Evolutionary conservation across 1,140 invertebrate genomes (phyloP).

Genomic region (Pogonomyrmex barbatus): DNA sequence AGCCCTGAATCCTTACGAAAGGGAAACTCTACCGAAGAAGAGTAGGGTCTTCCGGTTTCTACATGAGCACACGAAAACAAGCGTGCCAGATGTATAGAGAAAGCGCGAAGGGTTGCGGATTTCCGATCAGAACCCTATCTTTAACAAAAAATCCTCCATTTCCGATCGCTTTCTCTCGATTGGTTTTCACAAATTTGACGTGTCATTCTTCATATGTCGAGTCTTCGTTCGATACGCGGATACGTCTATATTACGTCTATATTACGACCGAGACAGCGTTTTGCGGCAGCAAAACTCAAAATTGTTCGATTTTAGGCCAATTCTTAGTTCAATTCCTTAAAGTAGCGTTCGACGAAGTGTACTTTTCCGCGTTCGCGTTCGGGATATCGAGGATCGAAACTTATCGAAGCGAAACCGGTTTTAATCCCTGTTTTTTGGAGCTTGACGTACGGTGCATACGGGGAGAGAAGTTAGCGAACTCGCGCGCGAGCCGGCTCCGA

Average conservation of each 20-base stretch:
- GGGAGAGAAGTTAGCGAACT: slow-evolving; percentile 41
- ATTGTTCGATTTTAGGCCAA: background rate
- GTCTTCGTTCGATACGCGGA: background rate
- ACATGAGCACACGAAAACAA: slow-evolving; percentile 41
- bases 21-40: slow-evolving; percentile 39
- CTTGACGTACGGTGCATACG: slow-evolving; percentile 15
- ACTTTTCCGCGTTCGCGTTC: slow-evolving; percentile 33
- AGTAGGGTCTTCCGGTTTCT: slow-evolving; percentile 68
- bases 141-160: slow-evolving; percentile 53
- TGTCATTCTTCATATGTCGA: background rate
- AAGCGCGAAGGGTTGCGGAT: slow-evolving; percentile 70
- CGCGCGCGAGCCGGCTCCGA: background rate
- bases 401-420: slow-evolving; percentile 38
- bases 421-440: slow-evolving; percentile 38
- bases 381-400: background rate
- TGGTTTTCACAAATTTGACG: background rate
- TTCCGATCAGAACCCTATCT: slow-evolving; percentile 69
- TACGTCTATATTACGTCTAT: no score
- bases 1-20: slow-evolving; percentile 57
- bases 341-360: background rate
- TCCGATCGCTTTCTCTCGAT: slow-evolving; percentile 37
- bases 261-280: background rate
- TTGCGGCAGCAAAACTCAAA: background rate
- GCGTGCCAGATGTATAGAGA: slow-evolving; percentile 70
- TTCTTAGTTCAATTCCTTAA: background rate